Percentiles rank a stretch among this genome's conserved stretches.
Evolutionary conservation across 2,113 vertebrate species (phyloP).

Genomic region (Sitta europaea): DNA sequence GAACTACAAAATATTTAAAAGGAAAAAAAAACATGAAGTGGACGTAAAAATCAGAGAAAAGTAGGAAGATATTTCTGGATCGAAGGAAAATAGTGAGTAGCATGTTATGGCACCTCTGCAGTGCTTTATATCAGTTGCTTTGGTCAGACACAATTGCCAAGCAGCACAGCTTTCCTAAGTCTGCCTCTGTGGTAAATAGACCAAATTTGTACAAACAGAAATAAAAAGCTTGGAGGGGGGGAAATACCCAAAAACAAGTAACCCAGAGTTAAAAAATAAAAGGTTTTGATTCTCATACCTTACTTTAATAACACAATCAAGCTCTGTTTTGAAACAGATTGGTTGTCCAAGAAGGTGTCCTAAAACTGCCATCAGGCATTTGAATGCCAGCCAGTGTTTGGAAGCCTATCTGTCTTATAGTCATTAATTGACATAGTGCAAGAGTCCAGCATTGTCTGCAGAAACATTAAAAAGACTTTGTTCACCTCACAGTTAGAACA

Average conservation of each 20-base stretch:
- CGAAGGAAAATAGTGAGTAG: neutral
- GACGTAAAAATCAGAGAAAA: neutral
- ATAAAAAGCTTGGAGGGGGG: constrained; percentile 18
- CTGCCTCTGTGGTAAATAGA: constrained; percentile 60
- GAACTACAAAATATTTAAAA: neutral
- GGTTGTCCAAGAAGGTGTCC: constrained; percentile 43
- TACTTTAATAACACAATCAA: constrained; percentile 50
- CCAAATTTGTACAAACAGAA: constrained; percentile 55
- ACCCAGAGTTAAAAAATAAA: neutral
- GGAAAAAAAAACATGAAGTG: neutral
- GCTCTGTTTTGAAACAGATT: constrained; percentile 40
- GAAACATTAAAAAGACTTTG: neutral
- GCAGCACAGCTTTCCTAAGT: constrained; percentile 34
- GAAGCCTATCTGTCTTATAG: constrained; percentile 45
- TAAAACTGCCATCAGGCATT: constrained; percentile 39
- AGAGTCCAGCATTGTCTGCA: neutral
- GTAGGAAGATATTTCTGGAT: neutral
- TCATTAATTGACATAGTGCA: constrained; percentile 55
- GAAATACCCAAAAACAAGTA: neutral
- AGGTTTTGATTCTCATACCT: constrained; percentile 34
- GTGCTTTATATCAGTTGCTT: neutral
- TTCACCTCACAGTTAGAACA: constrained; percentile 21
- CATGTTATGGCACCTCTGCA: neutral
- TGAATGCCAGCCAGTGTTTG: constrained; percentile 35
- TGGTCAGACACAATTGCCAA: constrained; percentile 31